phyloP scores from a whole-genome alignment of 2,797 vertebrate genomes.

The Enteromius mattozi region DNA sequence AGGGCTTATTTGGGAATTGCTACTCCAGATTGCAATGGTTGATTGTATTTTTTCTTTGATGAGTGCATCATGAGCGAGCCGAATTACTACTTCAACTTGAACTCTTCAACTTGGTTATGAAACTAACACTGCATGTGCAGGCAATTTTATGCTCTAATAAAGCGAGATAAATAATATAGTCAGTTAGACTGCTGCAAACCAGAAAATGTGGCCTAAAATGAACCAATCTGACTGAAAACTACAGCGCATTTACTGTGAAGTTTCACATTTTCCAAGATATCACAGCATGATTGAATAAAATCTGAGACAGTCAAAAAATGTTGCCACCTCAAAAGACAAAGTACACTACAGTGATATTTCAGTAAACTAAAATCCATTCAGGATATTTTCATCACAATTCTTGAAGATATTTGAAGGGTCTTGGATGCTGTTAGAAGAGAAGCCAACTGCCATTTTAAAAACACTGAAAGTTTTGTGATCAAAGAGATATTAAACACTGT shows the following conservation, averaged over 20 bases:
- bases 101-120: slow-evolving; percentile 31
- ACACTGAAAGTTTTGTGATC: neutral
- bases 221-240: slow-evolving; percentile 17
- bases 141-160: slow-evolving; percentile 51
- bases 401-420: neutral
- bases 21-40: neutral
- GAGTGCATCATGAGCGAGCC: neutral
- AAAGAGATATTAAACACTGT: neutral
- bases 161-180: slow-evolving; percentile 27
- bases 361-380: neutral
- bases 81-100: neutral
- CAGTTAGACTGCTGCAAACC: neutral
- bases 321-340: too few species aligned
- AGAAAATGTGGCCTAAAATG: slow-evolving; percentile 18
- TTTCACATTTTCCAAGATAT: neutral
- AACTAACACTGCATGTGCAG: slow-evolving; percentile 20
- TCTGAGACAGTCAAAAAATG: neutral
- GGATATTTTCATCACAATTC: slow-evolving; percentile 8
- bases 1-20: slow-evolving; percentile 10
- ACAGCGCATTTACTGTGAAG: slow-evolving; percentile 1
- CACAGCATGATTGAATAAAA: neutral
- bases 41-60: neutral
- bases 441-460: neutral
- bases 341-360: too few species aligned
- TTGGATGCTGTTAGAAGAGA: slow-evolving; percentile 17